Evolutionary conservation across 2,888 invertebrate species (phyloP).

Genomic region (Nematopogon swammerdamellus): DNA sequence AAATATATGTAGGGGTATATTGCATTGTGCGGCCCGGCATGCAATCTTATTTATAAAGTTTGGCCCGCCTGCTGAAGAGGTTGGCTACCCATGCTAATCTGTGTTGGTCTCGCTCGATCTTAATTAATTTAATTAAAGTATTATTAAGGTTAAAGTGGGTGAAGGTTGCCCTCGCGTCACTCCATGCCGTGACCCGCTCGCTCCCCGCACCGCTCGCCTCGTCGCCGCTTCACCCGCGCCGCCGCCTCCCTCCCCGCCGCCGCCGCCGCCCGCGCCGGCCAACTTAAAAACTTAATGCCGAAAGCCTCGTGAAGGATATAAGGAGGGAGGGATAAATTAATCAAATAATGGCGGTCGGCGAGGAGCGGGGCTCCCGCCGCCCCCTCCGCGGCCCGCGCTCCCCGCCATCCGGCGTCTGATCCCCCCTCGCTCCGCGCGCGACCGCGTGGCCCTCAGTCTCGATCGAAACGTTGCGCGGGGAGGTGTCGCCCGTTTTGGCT

Average conservation of each 20-base stretch:
- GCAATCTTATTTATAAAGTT: too few relatives aligned
- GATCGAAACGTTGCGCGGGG: constrained; percentile 44
- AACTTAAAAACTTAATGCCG: constrained; percentile 54
- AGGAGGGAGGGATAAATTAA: constrained; percentile 52
- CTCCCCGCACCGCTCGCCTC: constrained; percentile 20
- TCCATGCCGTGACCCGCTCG: neutral
- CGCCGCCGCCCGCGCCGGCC: constrained; percentile 23
- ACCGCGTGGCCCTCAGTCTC: constrained; percentile 51
- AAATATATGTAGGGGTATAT: too few relatives aligned
- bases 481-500: constrained; percentile 43
- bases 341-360: constrained; percentile 51
- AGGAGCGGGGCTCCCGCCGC: constrained; percentile 29
- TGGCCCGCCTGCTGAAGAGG: too few relatives aligned
- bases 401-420: constrained; percentile 12
- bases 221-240: neutral
- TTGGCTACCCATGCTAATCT: too few relatives aligned
- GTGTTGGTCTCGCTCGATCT: constrained; percentile 37
- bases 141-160: constrained; percentile 42
- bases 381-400: constrained; percentile 18
- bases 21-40: too few relatives aligned
- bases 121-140: constrained; percentile 52
- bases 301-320: constrained; percentile 52
- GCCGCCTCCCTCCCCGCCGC: constrained; percentile 18
- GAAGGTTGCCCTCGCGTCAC: constrained; percentile 42
- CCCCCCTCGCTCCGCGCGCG: constrained; percentile 26